phyloP scores from a whole-genome alignment of 2,888 invertebrate species.

The Acleris literana region DNA sequence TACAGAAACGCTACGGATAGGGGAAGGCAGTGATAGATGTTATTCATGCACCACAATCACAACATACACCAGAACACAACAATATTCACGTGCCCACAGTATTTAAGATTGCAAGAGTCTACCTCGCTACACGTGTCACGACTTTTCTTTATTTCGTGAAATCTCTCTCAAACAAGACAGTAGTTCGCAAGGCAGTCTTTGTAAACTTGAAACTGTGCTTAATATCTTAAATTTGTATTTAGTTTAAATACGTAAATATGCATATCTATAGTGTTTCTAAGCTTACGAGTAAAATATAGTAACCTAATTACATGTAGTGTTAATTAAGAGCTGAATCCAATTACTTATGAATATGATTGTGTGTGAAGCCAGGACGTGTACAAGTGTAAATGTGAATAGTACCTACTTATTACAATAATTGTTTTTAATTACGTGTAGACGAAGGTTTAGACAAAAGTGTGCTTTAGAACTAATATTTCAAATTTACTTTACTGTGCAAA shows the following conservation, averaged over 20 bases:
- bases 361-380: constrained; percentile 1
- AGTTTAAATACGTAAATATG: neutral
- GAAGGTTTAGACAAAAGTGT: neutral
- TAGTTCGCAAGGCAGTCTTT: constrained; percentile 18
- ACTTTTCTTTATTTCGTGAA: neutral
- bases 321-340: neutral
- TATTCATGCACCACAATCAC: constrained; percentile 81
- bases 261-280: constrained; percentile 4
- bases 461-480: constrained; percentile 2
- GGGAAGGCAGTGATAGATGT: constrained; percentile 73
- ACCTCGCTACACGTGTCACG: neutral
- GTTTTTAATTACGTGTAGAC: neutral
- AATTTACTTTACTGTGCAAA: constrained; percentile 21
- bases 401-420: constrained; percentile 4
- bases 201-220: constrained; percentile 12
- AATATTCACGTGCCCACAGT: constrained; percentile 39
- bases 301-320: constrained; percentile 15
- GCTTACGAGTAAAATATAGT: constrained; percentile 1
- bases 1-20: constrained; percentile 46
- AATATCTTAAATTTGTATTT: constrained; percentile 17
- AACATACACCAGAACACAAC: constrained; percentile 44
- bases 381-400: constrained; percentile 12
- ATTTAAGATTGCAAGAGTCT: constrained; percentile 28
- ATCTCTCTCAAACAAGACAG: neutral
- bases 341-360: neutral